Evolutionary conservation across 2,797 vertebrate species (phyloP).

Genomic region (Poeciliopsis presidionis): DNA sequence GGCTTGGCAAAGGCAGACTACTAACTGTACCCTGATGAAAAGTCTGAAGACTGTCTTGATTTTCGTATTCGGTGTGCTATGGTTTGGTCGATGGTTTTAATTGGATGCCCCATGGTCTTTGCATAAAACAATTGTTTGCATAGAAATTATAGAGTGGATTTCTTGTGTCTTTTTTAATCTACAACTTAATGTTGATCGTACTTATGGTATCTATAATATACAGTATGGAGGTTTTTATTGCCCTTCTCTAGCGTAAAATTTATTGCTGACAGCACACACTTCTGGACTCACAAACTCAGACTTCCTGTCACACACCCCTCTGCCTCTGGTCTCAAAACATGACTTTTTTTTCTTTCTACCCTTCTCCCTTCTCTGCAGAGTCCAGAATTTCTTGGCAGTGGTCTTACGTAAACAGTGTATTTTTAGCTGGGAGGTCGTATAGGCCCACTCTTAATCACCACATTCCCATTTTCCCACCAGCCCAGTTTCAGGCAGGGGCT

Average conservation of each 20-base stretch:
- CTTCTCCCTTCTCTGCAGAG: slow-evolving; percentile 75
- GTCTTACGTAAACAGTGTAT: slow-evolving; percentile 87
- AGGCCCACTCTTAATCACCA: slow-evolving; percentile 81
- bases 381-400: slow-evolving; percentile 87
- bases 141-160: slow-evolving; percentile 40
- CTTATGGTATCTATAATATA: slow-evolving; percentile 29
- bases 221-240: slow-evolving; percentile 26
- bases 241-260: slow-evolving; percentile 27
- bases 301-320: slow-evolving; percentile 64
- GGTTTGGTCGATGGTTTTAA: slow-evolving; percentile 1
- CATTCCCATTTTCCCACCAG: slow-evolving; percentile 84
- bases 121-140: slow-evolving; percentile 38
- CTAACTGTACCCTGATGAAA: slow-evolving; percentile 44
- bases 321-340: slow-evolving; percentile 73
- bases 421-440: slow-evolving; percentile 89
- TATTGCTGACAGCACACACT: slow-evolving; percentile 47
- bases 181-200: slow-evolving; percentile 40
- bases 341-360: slow-evolving; percentile 73
- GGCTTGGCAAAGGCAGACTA: slow-evolving; percentile 25
- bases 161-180: slow-evolving; percentile 46
- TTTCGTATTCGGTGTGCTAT: slow-evolving; percentile 25
- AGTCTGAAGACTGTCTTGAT: slow-evolving; percentile 28
- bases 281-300: slow-evolving; percentile 59
- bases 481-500: slow-evolving; percentile 69
- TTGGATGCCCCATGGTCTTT: slow-evolving; percentile 15